These are phyloP conservation scores for Pionites leucogaster DNA, from an alignment of 2,113 vertebrate genomes.

Conservation along the genomic window DNA sequence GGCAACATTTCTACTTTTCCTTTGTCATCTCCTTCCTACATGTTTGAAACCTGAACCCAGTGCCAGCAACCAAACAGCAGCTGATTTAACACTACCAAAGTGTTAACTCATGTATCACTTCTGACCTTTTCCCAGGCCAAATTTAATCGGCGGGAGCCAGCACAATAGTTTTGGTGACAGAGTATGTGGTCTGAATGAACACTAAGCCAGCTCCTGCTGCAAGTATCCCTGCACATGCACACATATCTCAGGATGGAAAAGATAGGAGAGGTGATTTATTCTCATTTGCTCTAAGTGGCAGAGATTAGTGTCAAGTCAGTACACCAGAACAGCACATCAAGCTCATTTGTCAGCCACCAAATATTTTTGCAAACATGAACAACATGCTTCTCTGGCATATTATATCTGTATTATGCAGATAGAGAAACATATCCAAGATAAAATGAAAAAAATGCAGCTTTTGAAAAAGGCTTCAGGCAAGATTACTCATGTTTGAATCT, in stretches of 20 bases:
- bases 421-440: slow-evolving; percentile 49
- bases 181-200: neutral
- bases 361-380: slow-evolving; percentile 63
- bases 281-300: slow-evolving; percentile 66
- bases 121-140: neutral
- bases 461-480: slow-evolving; percentile 50
- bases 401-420: slow-evolving; percentile 55
- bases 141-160: neutral
- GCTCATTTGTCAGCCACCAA: slow-evolving; percentile 71
- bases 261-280: slow-evolving; percentile 63
- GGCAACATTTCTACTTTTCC: neutral
- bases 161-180: neutral
- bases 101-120: neutral
- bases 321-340: slow-evolving; percentile 62
- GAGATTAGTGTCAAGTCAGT: slow-evolving; percentile 68
- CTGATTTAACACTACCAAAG: neutral
- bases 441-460: slow-evolving; percentile 36
- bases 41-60: neutral
- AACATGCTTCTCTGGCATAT: slow-evolving; percentile 59
- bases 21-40: neutral
- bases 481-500: slow-evolving; percentile 51
- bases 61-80: neutral
- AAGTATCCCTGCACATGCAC: neutral
- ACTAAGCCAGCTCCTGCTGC: neutral
- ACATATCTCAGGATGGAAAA: neutral